Evolutionary conservation across 2,888 invertebrate species (phyloP), one percentile per base, ranked within the genome.

Genomic region (Hedya salicella): DNA sequence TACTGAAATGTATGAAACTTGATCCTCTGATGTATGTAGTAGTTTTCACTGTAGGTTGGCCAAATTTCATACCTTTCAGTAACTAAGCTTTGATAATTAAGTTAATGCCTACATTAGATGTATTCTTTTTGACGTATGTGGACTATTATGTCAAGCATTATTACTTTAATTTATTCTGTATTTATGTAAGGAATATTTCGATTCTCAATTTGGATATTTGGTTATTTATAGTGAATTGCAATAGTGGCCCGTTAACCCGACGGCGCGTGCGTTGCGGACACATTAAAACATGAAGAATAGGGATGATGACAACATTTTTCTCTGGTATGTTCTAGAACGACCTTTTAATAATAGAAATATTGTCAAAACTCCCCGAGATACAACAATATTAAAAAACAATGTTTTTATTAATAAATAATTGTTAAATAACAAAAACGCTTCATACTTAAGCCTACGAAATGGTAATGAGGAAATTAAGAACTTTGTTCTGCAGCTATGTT

Each of bases 131-230:
- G 65, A 65, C 52, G 46, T 52, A 57, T 64, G 46, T 64, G 52
- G 39, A 52, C 46, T 52, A 50, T 56, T 63, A 50, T 40, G 61
- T 66, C 66, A 32, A 61, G 42, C 40, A 61, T 54, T 48, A 61
- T 46, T 49, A 30, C 60, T 66, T 17, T 66, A 66, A 66, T 66
- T 66, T 61, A 66, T 66, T 60, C 1, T 59, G 59, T 65, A 54
- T 64, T 50, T 44, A 54, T 54, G 32, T 66, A 66, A 54, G 61
- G 16, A 48, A 36, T 61, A 42, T 21, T 54, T 66, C 9, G 39
- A 40, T 53, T 53, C 17, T n/a, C 39, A 52, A 30, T 63, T 30
- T 40, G 42, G 49, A 49, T 63, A 42, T 40, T 25, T 40, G 25
- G 13, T 40, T 62, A 56, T 56, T 48, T 40, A 14, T 46, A 30